Percentiles rank a stretch among this genome's conserved stretches.
Conservation (phyloP, 2,797 vertebrate species). For the Muscicapa striata region DNA sequence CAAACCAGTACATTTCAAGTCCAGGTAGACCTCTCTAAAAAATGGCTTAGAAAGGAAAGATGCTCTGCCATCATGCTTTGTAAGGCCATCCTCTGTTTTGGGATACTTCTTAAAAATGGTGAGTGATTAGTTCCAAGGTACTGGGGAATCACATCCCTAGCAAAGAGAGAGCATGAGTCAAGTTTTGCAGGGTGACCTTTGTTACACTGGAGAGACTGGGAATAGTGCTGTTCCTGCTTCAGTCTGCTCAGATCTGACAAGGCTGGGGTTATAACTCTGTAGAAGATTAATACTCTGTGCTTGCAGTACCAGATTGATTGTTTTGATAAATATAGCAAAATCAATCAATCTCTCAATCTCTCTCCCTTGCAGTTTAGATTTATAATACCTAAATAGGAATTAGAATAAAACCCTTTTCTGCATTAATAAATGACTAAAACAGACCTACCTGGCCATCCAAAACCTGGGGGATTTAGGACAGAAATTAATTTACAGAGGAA, state of each 20-base stretch:
- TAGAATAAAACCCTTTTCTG: background rate
- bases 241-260: background rate
- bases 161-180: background rate
- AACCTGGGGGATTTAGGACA: background rate
- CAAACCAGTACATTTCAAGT: background rate
- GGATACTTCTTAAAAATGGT: background rate
- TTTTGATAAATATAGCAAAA: constrained; percentile 28
- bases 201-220: background rate
- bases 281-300: background rate
- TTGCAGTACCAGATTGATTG: background rate
- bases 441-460: background rate
- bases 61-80: background rate
- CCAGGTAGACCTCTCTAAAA: background rate
- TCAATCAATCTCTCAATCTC: constrained; percentile 7
- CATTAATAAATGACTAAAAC: background rate
- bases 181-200: background rate
- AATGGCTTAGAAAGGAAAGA: background rate
- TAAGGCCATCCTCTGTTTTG: background rate
- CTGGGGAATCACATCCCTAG: background rate
- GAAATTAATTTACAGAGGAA: background rate
- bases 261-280: background rate
- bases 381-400: background rate
- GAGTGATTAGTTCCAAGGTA: background rate
- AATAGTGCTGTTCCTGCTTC: background rate
- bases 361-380: background rate